Evolutionary conservation across 2,797 vertebrate species (phyloP), one percentile per base, ranked within the genome.

Genomic region (Halcyon badia): DNA sequence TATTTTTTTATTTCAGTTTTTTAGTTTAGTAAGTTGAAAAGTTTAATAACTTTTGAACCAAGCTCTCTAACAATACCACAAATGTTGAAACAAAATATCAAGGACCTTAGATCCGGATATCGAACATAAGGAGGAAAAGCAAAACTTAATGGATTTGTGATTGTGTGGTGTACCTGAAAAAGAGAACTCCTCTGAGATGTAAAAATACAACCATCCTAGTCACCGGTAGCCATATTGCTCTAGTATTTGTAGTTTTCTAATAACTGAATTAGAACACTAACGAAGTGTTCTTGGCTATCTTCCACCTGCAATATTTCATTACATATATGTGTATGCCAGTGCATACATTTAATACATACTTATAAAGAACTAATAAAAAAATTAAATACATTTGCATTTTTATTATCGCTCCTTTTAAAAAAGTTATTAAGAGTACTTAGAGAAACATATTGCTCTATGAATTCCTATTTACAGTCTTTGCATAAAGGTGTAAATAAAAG

Each of bases 401-500:
- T 98, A 98, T 98, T 98, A 98, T 98, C 98, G 97, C 94, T 97
- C 97, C 98, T 98, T 98, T 98, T 98, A 75, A 98, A 98, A 98
- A 98, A 98, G 98, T 98, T 98, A 98, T 98, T 98, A 98, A 98
- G 98, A 98, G 98, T 98, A 98, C 98, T 98, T 98, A 98, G 97
- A 98, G 98, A 98, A 98, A 98, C 98, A 98, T 98, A 98, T 98
- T 98, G 98, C 94, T 94, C 96, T 97, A 97, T 98, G 98, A 98
- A 98, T 98, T 98, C 98, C 97, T 98, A 98, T 98, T 98, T 98
- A 97, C 97, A 98, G 96, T 97, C 98, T 98, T 98, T 98, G 98
- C 98, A 98, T 98, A 98, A 98, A 98, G 98, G 98, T 98, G 98
- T 98, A 98, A 99, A 99, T 98, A 98, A 98, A 98, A 96, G 98